Conservation (phyloP, 1,140 invertebrate genomes). For the Achatina immaculata region DNA sequence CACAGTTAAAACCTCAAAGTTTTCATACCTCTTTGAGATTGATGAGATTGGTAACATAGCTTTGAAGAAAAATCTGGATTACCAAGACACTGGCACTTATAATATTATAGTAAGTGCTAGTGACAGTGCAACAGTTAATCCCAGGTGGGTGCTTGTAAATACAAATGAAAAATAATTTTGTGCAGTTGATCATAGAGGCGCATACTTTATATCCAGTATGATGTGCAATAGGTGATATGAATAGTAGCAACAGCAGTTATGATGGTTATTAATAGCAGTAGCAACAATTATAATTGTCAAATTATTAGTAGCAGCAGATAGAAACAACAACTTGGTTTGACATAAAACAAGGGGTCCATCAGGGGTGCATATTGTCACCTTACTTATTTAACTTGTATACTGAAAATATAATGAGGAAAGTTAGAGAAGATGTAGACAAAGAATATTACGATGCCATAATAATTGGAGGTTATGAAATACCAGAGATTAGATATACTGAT, state of each 20-base stretch:
- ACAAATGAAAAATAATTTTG: not conserved
- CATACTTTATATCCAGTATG: not conserved
- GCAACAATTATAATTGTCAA: not conserved
- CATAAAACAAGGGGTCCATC: no score
- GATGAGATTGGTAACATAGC: constrained; percentile 22
- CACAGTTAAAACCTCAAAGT: not conserved
- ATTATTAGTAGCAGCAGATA: no score
- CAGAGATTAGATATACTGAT: no score
- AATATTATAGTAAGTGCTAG: constrained; percentile 20
- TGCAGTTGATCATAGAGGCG: not conserved
- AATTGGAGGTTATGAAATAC: no score
- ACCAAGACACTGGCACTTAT: constrained; percentile 19
- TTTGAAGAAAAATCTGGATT: constrained; percentile 5
- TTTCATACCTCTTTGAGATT: not conserved
- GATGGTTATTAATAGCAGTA: not conserved
- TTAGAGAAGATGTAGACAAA: no score
- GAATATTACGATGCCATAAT: no score
- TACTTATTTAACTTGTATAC: no score
- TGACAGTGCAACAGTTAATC: not conserved
- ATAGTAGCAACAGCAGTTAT: not conserved
- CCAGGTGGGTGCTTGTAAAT: not conserved
- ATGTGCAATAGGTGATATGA: not conserved
- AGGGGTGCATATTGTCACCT: no score
- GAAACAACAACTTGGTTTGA: no score
- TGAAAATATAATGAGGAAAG: no score